These are phyloP conservation scores for Sitodiplosis mosellana DNA, from an alignment of 1,140 invertebrate species.

Conservation along the genomic window DNA sequence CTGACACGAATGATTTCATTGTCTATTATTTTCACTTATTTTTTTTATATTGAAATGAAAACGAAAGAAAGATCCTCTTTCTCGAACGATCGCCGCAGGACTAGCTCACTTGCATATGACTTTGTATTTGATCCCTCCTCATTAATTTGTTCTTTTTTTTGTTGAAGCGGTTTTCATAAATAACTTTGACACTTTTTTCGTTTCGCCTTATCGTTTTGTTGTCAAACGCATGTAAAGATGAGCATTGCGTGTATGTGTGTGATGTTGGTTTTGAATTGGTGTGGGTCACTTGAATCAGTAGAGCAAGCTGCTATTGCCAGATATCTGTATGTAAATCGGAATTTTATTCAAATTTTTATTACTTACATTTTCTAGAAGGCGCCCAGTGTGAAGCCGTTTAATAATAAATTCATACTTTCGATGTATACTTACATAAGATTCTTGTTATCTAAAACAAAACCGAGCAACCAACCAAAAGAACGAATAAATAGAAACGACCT, in stretches of 20 bases:
- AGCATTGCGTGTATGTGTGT: background rate
- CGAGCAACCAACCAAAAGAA: no score
- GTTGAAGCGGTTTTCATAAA: no score
- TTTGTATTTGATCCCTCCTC: background rate
- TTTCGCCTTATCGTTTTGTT: background rate
- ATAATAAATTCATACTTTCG: background rate
- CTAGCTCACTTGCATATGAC: background rate
- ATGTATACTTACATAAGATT: no score
- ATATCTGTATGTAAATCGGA: background rate
- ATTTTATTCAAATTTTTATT: background rate
- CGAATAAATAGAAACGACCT: no score
- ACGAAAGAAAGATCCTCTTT: background rate
- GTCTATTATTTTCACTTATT: background rate
- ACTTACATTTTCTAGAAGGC: background rate
- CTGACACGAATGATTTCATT: slow-evolving; percentile 18
- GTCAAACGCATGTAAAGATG: background rate
- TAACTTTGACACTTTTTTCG: background rate
- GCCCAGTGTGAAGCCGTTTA: background rate
- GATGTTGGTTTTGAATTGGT: background rate
- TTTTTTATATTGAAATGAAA: background rate
- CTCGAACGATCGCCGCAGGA: background rate
- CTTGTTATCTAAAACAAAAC: no score
- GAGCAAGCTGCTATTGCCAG: background rate
- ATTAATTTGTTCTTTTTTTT: background rate
- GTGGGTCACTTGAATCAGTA: background rate